phyloP scores from a whole-genome alignment of 64 coral and sea anemone species.

The Stylophora pistillata region DNA sequence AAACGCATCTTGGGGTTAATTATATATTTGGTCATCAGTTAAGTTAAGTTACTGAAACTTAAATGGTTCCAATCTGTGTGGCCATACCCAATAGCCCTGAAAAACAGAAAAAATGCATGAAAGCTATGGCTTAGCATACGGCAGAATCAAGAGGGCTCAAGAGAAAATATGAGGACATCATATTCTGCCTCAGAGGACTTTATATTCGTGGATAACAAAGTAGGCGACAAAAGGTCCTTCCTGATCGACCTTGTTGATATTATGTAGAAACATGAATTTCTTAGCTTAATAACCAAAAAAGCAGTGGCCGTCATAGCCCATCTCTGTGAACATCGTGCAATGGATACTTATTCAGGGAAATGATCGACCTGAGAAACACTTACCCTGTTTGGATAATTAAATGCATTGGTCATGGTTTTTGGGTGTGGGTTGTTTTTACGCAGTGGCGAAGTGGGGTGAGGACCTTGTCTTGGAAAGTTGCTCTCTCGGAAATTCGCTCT shows the following conservation, averaged over 20 bases:
- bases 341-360: too few species aligned
- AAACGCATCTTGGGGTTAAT: background rate
- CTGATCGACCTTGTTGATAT: too few species aligned
- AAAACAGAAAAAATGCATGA: background rate
- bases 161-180: too few species aligned
- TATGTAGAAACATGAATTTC: too few species aligned
- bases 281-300: too few species aligned
- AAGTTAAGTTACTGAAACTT: slow-evolving; percentile 6
- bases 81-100: slow-evolving; percentile 72
- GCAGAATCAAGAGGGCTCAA: background rate
- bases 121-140: background rate
- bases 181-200: too few species aligned
- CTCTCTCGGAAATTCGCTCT: slow-evolving; percentile 40
- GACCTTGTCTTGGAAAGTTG: slow-evolving; percentile 29
- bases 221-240: too few species aligned
- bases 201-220: too few species aligned
- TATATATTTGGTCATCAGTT: background rate
- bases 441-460: slow-evolving; percentile 38
- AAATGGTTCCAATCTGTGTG: slow-evolving; percentile 42
- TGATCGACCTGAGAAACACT: background rate
- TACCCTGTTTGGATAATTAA: slow-evolving; percentile 46
- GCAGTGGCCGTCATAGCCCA: too few species aligned
- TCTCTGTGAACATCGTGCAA: too few species aligned
- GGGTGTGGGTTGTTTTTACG: slow-evolving; percentile 63
- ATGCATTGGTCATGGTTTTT: slow-evolving; percentile 42